Evolutionary conservation across 2,888 invertebrate genomes (phyloP).

Genomic region (Tipula unca): DNA sequence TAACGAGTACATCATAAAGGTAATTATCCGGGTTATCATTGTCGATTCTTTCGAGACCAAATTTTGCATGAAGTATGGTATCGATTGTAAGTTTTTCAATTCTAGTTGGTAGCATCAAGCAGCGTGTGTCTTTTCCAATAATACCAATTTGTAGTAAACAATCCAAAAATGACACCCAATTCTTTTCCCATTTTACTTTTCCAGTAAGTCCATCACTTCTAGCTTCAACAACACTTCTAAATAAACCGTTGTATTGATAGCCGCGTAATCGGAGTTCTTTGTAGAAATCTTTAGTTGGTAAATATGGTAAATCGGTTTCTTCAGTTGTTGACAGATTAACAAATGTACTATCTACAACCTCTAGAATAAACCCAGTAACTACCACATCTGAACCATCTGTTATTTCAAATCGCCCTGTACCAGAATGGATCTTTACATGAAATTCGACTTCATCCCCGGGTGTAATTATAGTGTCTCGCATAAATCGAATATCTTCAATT

Average conservation of each 20-base stretch:
- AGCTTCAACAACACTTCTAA: constrained; percentile 34
- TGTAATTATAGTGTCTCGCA: constrained; percentile 72
- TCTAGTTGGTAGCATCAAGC: constrained; percentile 66
- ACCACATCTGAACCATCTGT: constrained; percentile 61
- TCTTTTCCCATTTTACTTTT: constrained; percentile 57
- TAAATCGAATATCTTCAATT: constrained; percentile 76
- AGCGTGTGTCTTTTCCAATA: constrained; percentile 57
- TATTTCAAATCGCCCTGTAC: constrained; percentile 52
- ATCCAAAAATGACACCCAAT: constrained; percentile 86
- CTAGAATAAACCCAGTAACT: constrained; percentile 59
- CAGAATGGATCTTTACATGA: constrained; percentile 51
- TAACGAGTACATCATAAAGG: constrained; percentile 25
- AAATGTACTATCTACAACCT: constrained; percentile 44
- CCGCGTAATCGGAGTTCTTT: constrained; percentile 62
- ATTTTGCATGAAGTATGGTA: constrained; percentile 49
- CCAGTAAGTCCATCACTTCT: constrained; percentile 37
- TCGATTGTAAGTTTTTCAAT: constrained; percentile 64
- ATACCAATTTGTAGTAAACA: constrained; percentile 79
- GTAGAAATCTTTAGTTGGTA: constrained; percentile 58
- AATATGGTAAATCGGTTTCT: constrained; percentile 27
- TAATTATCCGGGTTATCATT: constrained; percentile 29
- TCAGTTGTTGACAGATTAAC: constrained; percentile 27
- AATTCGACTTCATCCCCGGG: constrained; percentile 48
- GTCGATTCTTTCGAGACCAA: constrained; percentile 27
- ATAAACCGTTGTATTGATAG: constrained; percentile 48